Percentiles rank a stretch among this genome's conserved stretches.
Evolutionary conservation across 2,113 vertebrate genomes (phyloP).

Genomic region (Macrotis lagotis): DNA sequence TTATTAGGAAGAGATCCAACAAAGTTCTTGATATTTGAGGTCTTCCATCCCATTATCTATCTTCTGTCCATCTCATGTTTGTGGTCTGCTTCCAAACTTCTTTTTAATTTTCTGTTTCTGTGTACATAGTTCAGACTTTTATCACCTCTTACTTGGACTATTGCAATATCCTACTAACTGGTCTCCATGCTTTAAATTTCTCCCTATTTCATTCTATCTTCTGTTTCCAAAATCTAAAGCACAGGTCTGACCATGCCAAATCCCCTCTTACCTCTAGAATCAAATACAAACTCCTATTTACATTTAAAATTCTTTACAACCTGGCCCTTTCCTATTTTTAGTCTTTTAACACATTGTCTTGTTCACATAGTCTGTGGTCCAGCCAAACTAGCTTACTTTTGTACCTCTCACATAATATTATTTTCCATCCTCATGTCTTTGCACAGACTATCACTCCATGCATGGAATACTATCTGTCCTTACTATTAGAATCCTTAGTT

Average conservation of each 20-base stretch:
- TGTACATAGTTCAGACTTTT: background rate
- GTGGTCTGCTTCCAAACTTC: background rate
- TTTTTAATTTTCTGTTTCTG: background rate
- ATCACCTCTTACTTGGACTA: background rate
- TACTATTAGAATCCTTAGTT: background rate
- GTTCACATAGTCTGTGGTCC: background rate
- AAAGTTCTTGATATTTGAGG: background rate
- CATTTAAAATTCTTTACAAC: background rate
- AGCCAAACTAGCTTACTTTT: background rate
- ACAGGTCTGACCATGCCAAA: background rate
- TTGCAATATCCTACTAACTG: background rate
- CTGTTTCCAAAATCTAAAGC: background rate
- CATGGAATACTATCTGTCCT: background rate
- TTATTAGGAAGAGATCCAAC: background rate
- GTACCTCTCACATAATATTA: too few species aligned
- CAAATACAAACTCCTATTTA: background rate
- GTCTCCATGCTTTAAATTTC: background rate
- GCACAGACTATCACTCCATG: too few species aligned
- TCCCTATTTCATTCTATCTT: background rate
- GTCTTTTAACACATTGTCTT: background rate
- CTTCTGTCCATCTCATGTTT: background rate
- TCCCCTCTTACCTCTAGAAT: background rate
- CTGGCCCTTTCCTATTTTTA: background rate
- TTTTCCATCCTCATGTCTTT: background rate
- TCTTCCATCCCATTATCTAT: background rate